Percentiles rank a stretch among this genome's conserved stretches.
Conservation (phyloP, 2,888 invertebrate genomes). For the Lasioglossum villosulum region DNA sequence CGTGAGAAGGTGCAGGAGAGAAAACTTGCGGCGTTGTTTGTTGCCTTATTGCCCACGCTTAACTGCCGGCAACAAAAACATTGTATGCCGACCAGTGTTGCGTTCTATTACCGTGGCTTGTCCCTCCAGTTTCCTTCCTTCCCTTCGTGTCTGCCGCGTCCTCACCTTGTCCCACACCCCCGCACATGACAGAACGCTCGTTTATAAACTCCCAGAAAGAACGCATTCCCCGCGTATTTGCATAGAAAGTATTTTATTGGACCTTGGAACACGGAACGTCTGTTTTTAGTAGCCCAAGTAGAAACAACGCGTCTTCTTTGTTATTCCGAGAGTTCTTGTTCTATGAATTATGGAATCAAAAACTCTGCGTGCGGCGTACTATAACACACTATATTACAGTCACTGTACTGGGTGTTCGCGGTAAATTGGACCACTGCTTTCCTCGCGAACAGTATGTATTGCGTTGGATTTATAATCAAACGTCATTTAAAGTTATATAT, state of each 20-base stretch:
- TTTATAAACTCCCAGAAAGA: constrained; percentile 34
- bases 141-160: neutral
- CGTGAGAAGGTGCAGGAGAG: constrained; percentile 37
- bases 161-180: neutral
- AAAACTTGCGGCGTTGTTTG: constrained; percentile 71
- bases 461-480: too few relatives aligned
- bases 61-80: constrained; percentile 71
- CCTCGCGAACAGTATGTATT: too few relatives aligned
- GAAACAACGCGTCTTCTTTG: neutral
- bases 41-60: constrained; percentile 75
- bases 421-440: too few relatives aligned
- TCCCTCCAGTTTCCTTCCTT: constrained; percentile 23
- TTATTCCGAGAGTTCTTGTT: neutral
- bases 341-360: neutral
- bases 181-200: constrained; percentile 16
- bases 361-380: neutral
- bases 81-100: constrained; percentile 64
- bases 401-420: too few relatives aligned
- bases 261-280: neutral
- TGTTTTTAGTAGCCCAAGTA: neutral
- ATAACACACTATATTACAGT: neutral
- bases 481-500: too few relatives aligned
- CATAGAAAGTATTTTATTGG: constrained; percentile 33
- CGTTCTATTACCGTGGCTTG: constrained; percentile 51
- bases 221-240: constrained; percentile 37